Conservation (phyloP, 2,797 vertebrate species). For the Spinibarbus caldwelli region DNA sequence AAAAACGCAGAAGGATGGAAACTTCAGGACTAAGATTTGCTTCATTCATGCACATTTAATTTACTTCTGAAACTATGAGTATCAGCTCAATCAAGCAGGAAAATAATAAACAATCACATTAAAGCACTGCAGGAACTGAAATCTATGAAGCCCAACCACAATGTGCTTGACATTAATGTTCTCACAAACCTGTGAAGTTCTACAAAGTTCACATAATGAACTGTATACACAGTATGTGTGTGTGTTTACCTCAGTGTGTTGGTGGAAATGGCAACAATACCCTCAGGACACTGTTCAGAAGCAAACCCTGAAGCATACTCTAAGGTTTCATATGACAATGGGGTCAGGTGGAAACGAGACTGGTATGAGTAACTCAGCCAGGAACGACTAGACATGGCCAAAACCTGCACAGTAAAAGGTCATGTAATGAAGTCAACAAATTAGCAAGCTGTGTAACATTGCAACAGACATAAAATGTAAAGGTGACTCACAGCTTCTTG, state of each 20-base stretch:
- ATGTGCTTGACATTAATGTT: neutral
- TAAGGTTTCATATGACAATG: conserved; percentile 93
- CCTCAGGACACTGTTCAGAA: conserved; percentile 97
- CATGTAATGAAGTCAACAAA: neutral
- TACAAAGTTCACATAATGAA: neutral
- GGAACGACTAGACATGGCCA: conserved; percentile 98
- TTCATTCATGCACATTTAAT: neutral
- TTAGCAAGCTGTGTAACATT: neutral
- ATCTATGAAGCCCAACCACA: neutral
- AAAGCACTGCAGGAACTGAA: neutral
- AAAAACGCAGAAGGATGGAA: neutral
- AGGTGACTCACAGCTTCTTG: conserved; percentile 91
- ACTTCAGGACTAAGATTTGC: neutral
- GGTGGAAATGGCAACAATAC: conserved; percentile 98
- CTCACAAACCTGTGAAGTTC: neutral
- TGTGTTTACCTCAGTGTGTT: conserved; percentile 79
- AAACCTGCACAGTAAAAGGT: conserved; percentile 77
- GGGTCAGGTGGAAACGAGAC: conserved; percentile 96
- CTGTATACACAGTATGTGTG: neutral
- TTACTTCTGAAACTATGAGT: neutral
- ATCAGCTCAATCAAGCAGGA: neutral
- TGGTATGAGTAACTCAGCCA: conserved; percentile 99
- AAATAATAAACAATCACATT: neutral
- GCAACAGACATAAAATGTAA: neutral
- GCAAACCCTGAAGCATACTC: conserved; percentile 98